These are phyloP conservation scores for Morelia viridis DNA, from an alignment of 2,797 vertebrate species.

Conservation along the genomic window DNA sequence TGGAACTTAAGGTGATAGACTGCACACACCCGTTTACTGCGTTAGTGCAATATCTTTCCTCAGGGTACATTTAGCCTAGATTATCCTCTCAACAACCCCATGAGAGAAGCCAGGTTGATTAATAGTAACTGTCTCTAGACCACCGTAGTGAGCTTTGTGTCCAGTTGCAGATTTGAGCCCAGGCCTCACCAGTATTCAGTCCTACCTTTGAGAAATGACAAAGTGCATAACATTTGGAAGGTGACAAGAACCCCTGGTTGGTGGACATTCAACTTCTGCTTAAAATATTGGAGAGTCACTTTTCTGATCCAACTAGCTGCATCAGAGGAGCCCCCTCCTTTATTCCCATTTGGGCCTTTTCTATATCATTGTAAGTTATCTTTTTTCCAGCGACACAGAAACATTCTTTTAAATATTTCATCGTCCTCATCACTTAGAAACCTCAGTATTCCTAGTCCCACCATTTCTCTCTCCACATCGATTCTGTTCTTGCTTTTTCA, in stretches of 20 bases:
- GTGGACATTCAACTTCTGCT: not conserved
- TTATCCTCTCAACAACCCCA: not conserved
- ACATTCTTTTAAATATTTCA: not conserved
- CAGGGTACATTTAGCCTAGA: not conserved
- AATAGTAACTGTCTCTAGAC: not conserved
- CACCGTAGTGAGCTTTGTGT: not conserved
- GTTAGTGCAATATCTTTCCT: not conserved
- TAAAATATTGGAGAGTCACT: not conserved
- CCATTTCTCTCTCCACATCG: not conserved
- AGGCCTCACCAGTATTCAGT: not conserved
- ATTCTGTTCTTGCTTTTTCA: slow-evolving; percentile 37
- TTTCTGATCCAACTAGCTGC: not conserved
- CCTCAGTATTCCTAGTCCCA: not conserved
- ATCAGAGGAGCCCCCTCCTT: not conserved
- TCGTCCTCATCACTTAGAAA: not conserved
- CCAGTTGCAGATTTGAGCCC: not conserved
- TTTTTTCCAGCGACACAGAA: not conserved
- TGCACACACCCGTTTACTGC: not conserved
- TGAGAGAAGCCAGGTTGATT: not conserved
- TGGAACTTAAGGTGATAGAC: not conserved
- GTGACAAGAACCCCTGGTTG: not conserved
- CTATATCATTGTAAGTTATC: not conserved
- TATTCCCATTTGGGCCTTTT: not conserved
- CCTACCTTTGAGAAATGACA: no score
- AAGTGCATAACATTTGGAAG: not conserved